phyloP scores from a whole-genome alignment of 2,888 invertebrate genomes.

The Tetragonula carbonaria region DNA sequence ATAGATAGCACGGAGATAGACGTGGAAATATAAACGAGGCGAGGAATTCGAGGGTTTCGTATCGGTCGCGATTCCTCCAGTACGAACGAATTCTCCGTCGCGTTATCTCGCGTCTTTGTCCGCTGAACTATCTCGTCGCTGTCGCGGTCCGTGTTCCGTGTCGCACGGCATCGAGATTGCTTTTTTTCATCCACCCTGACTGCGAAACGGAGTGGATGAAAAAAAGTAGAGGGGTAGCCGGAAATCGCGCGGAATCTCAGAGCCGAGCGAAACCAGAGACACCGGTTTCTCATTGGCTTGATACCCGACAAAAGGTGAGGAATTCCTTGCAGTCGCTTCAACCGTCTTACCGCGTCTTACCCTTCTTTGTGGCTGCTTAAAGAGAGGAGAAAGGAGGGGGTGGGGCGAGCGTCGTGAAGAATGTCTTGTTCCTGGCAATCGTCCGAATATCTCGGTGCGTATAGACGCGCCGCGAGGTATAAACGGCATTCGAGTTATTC shows the following conservation, averaged over 20 bases:
- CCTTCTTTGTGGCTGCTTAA: constrained; percentile 35
- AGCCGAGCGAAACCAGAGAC: constrained; percentile 62
- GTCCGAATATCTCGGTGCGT: constrained; percentile 72
- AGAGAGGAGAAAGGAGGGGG: constrained; percentile 45
- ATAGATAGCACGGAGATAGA: constrained; percentile 47
- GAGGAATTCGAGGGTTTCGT: constrained; percentile 49
- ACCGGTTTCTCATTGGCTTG: constrained; percentile 62
- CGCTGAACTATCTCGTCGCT: background rate
- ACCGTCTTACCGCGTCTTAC: constrained; percentile 29
- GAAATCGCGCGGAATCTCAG: constrained; percentile 67
- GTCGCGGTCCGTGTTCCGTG: background rate
- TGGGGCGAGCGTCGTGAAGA: constrained; percentile 69
- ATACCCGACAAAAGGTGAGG: constrained; percentile 72
- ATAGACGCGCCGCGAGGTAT: constrained; percentile 56
- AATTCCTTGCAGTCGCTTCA: constrained; percentile 69
- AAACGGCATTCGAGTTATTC: constrained; percentile 79
- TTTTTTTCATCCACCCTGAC: constrained; percentile 13
- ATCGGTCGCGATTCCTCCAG: constrained; percentile 38
- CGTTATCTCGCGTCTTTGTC: no score
- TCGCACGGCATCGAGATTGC: constrained; percentile 44
- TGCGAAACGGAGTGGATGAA: background rate
- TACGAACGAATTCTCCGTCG: constrained; percentile 29
- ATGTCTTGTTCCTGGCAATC: constrained; percentile 78
- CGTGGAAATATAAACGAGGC: constrained; percentile 58
- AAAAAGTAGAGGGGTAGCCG: constrained; percentile 30